phyloP scores from a whole-genome alignment of 2,888 invertebrate species.

The Tipula confusa region DNA sequence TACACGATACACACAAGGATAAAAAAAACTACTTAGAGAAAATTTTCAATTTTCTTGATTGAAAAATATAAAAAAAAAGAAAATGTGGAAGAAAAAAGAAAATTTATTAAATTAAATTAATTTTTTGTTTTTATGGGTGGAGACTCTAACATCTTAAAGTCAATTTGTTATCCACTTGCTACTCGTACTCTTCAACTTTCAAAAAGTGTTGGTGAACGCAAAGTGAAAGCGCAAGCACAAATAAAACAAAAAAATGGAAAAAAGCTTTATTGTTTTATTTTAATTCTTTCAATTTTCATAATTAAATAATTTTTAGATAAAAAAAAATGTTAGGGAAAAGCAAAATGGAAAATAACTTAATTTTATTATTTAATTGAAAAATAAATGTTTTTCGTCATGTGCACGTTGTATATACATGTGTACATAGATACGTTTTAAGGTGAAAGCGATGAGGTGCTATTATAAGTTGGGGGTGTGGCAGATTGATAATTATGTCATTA shows the following conservation, averaged over 20 bases:
- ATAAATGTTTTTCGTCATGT: neutral
- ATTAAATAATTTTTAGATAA: slow-evolving; percentile 6
- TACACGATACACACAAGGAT: neutral
- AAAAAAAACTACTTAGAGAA: neutral
- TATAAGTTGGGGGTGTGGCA: neutral
- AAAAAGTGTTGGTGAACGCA: neutral
- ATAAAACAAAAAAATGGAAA: neutral
- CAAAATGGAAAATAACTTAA: slow-evolving; percentile 6
- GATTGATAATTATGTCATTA: neutral
- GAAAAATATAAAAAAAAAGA: neutral
- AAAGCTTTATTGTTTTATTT: neutral
- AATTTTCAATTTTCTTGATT: neutral
- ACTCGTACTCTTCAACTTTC: neutral
- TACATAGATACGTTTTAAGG: neutral
- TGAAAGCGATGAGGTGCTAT: slow-evolving; percentile 6
- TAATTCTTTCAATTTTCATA: slow-evolving; percentile 6
- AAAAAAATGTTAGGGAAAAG: neutral
- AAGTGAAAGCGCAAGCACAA: no score
- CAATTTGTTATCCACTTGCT: neutral
- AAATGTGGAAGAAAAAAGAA: neutral
- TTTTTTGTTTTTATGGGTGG: neutral
- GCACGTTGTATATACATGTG: neutral
- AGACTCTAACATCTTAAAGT: neutral
- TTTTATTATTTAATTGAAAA: neutral
- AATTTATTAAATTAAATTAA: slow-evolving; percentile 6